phyloP scores from a whole-genome alignment of 2,888 invertebrate genomes.

The Pteria penguin region DNA sequence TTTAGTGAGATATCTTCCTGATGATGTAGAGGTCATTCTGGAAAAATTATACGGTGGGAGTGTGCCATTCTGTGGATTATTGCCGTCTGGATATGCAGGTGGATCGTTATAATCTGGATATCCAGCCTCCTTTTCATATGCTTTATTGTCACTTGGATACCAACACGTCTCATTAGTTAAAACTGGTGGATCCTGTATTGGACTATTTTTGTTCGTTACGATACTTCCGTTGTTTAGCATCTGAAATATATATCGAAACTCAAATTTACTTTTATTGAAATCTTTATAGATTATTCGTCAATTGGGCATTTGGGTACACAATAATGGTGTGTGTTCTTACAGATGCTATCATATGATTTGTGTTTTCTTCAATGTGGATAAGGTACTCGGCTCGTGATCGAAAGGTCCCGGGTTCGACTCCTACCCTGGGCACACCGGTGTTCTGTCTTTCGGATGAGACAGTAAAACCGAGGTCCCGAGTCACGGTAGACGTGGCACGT shows the following conservation, averaged over 20 bases:
- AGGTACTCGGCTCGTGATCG: no score
- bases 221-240: conserved; percentile 26
- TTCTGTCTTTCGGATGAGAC: no score
- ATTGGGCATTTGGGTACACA: no score
- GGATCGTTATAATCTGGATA: conserved; percentile 6
- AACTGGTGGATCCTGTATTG: conserved; percentile 17
- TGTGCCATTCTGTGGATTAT: neutral
- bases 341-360: no score
- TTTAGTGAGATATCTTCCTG: neutral
- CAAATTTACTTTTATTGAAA: no score
- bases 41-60: conserved; percentile 26
- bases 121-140: conserved; percentile 5
- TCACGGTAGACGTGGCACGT: no score
- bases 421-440: no score
- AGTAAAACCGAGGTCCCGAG: no score
- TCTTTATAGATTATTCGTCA: no score
- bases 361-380: no score
- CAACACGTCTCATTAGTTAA: conserved; percentile 33
- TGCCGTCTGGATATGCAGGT: neutral
- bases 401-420: no score
- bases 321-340: no score
- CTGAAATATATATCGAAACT: conserved; percentile 3
- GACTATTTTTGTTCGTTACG: conserved; percentile 16
- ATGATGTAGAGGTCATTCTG: conserved; percentile 4
- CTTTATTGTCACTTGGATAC: conserved; percentile 3